phyloP scores from a whole-genome alignment of 1,140 invertebrate genomes.

The Myzus persicae region DNA sequence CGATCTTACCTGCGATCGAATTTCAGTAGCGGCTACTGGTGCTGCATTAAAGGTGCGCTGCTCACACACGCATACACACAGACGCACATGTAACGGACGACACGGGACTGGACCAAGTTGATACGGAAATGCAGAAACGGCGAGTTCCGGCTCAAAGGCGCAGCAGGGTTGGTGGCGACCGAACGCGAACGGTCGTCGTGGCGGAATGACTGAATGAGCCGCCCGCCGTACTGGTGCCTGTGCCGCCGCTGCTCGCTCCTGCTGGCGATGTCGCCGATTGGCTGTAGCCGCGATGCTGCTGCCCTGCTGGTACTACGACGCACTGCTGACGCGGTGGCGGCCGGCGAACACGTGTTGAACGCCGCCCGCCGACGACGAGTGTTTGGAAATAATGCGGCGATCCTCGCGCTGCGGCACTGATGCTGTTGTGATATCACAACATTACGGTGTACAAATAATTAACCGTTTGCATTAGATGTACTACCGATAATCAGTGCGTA shows the following conservation, averaged over 20 bases:
- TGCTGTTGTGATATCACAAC: background rate
- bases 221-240: background rate
- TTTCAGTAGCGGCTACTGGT: background rate
- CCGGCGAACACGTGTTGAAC: constrained; percentile 36
- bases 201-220: background rate
- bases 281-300: background rate
- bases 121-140: too few relatives aligned
- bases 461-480: too few relatives aligned
- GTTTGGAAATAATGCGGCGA: background rate
- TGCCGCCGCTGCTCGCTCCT: background rate
- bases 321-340: background rate
- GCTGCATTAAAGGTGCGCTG: background rate
- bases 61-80: too few relatives aligned
- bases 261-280: background rate
- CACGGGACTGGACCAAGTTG: too few relatives aligned
- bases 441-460: background rate
- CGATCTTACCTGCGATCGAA: background rate
- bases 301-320: background rate
- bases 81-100: background rate
- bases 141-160: background rate
- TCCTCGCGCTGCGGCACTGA: background rate
- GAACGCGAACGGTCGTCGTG: background rate
- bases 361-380: background rate
- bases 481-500: background rate
- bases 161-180: background rate